These are phyloP conservation scores for Aix galericulata DNA, from an alignment of 2,113 vertebrate species.

Conservation along the genomic window DNA sequence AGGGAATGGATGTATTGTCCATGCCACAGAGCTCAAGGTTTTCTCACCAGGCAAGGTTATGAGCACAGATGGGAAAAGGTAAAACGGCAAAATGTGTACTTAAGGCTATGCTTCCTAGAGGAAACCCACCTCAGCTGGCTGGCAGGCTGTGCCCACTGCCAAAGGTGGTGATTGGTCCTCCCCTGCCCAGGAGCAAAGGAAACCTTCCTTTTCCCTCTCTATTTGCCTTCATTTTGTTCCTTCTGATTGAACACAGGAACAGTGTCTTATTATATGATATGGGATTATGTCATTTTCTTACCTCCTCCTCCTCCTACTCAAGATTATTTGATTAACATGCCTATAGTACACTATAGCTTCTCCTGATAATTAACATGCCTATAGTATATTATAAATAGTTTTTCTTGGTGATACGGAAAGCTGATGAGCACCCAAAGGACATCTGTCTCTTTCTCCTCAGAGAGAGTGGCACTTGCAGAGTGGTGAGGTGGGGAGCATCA, in stretches of 20 bases:
- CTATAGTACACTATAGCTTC: neutral
- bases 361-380: neutral
- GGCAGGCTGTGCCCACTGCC: neutral
- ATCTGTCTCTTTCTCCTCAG: neutral
- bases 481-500: neutral
- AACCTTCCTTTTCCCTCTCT: neutral
- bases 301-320: neutral
- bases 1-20: accelerated
- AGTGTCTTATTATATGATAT: neutral
- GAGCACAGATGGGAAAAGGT: neutral
- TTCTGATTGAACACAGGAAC: neutral
- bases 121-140: neutral
- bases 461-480: neutral
- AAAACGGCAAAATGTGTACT: neutral
- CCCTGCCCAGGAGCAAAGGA: neutral
- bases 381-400: neutral
- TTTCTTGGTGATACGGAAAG: neutral
- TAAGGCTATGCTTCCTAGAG: neutral
- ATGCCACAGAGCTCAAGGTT: accelerated
- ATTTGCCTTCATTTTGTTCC: neutral
- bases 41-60: neutral
- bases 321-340: neutral
- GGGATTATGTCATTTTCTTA: neutral
- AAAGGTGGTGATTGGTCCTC: neutral
- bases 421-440: neutral